A percentile compares a stretch with the other conserved stretches of the same genome.
Evolutionary conservation across 1,140 invertebrate genomes (phyloP).

Genomic region (Aphidius ervi): DNA sequence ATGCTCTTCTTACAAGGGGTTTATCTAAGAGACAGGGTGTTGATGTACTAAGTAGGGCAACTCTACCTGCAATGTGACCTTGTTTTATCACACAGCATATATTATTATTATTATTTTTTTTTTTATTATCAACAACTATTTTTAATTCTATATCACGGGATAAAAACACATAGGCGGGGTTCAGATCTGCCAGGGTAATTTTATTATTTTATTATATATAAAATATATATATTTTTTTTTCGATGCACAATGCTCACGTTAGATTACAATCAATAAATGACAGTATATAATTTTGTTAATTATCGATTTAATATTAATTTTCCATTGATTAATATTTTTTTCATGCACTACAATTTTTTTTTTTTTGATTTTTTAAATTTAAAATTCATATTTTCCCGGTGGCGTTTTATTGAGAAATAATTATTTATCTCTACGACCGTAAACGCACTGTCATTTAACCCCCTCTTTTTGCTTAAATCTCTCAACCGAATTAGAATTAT

Average conservation of each 20-base stretch:
- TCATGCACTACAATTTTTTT: background rate
- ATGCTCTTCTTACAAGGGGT: slow-evolving; percentile 15
- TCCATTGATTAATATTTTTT: background rate
- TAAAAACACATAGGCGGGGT: slow-evolving; percentile 15
- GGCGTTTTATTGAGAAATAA: slow-evolving; percentile 49
- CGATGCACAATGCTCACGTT: slow-evolving; percentile 49
- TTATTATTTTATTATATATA: background rate
- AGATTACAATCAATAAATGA: slow-evolving; percentile 25
- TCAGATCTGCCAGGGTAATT: slow-evolving; percentile 17
- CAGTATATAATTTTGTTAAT: slow-evolving; percentile 27
- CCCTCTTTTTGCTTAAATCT: slow-evolving; percentile 51
- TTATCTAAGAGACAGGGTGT: slow-evolving; percentile 17
- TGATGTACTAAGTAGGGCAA: slow-evolving; percentile 10
- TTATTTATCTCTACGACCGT: slow-evolving; percentile 15
- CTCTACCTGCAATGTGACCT: slow-evolving; percentile 20
- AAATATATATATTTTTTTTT: slow-evolving; percentile 20
- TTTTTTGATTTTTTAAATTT: background rate
- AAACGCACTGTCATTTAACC: slow-evolving; percentile 31
- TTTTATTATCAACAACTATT: slow-evolving; percentile 24
- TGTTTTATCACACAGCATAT: slow-evolving; percentile 4
- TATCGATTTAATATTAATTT: background rate
- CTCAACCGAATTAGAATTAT: slow-evolving; percentile 28
- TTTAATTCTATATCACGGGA: slow-evolving; percentile 26
- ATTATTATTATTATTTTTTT: background rate
- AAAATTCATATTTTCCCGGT: slow-evolving; percentile 42